A percentile compares a stretch with the other conserved stretches of the same genome.
phyloP scores from a whole-genome alignment of 2,797 vertebrate genomes.

The Pipistrellus pygmaeus region DNA sequence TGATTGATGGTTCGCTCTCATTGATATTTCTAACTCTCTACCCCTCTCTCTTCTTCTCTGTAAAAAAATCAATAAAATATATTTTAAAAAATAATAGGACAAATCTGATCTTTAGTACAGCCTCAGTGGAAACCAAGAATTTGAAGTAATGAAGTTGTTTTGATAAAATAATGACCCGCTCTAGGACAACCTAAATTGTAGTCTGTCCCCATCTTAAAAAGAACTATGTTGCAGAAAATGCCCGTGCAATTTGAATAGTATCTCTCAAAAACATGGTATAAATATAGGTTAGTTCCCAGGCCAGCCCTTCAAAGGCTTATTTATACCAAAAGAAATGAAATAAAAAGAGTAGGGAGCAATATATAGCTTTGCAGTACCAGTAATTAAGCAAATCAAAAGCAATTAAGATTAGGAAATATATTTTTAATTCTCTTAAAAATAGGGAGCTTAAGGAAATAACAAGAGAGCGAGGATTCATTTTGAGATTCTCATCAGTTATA shows the following conservation, averaged over 20 bases:
- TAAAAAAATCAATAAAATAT: too few species aligned
- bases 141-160: background rate
- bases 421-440: background rate
- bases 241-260: background rate
- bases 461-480: background rate
- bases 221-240: background rate
- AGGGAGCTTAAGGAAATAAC: background rate
- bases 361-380: background rate
- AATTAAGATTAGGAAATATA: slow-evolving; percentile 5
- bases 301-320: slow-evolving; percentile 10
- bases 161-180: slow-evolving; percentile 27
- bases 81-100: background rate
- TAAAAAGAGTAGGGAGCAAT: background rate
- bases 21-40: too few species aligned
- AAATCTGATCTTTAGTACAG: background rate
- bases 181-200: background rate
- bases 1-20: too few species aligned
- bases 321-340: slow-evolving; percentile 42
- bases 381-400: slow-evolving; percentile 57
- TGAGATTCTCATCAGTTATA: background rate
- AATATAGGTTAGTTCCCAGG: slow-evolving; percentile 3
- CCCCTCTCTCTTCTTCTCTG: too few species aligned
- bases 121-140: background rate
- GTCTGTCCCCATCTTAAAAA: background rate
- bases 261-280: background rate